Percentiles rank a stretch among this genome's conserved stretches.
phyloP scores from a whole-genome alignment of 1,140 invertebrate species.

The Bombus balteatus region DNA sequence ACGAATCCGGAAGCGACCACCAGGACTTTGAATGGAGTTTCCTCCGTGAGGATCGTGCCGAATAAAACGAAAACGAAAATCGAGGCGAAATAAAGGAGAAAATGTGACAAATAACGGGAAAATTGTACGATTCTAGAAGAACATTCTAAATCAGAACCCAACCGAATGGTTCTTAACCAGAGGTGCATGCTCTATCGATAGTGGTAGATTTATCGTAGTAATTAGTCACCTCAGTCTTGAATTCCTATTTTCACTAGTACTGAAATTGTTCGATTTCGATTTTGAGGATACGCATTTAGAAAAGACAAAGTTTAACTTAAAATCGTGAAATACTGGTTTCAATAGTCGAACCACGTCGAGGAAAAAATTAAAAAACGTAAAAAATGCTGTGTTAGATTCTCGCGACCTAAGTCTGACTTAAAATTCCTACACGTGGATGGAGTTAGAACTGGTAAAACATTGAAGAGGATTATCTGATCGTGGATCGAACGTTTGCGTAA shows the following conservation, averaged over 20 bases:
- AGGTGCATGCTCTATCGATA: too few species aligned
- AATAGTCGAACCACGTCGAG: neutral
- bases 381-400: neutral
- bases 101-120: too few species aligned
- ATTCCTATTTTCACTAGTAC: too few species aligned
- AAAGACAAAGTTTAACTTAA: too few species aligned
- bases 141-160: too few species aligned
- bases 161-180: too few species aligned
- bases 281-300: too few species aligned
- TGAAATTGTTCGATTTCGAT: too few species aligned
- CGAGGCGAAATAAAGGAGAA: neutral
- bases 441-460: neutral
- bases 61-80: neutral
- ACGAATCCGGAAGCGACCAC: constrained; percentile 12
- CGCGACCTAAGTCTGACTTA: neutral
- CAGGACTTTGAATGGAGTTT: neutral
- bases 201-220: too few species aligned
- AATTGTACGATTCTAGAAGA: too few species aligned
- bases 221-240: too few species aligned
- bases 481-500: neutral
- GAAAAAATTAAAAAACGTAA: too few species aligned
- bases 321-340: neutral
- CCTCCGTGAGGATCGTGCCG: neutral
- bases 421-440: neutral
- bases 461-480: neutral